Evolutionary conservation across 2,797 vertebrate species (phyloP).

Genomic region (Lepus oiostolus): DNA sequence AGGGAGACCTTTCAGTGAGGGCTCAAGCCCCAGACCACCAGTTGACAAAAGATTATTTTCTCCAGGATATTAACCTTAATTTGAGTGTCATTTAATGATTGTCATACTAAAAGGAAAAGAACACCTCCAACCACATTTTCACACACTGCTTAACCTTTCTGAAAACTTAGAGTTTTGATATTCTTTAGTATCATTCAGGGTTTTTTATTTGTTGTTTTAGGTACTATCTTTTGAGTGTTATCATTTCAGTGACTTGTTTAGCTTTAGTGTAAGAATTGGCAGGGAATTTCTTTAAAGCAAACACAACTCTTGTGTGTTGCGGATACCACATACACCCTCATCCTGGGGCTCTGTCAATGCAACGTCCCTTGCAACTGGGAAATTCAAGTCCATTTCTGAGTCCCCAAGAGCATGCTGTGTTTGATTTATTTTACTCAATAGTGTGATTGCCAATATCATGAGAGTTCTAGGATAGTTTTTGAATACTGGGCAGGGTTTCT

Average conservation of each 20-base stretch:
- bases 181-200: conserved; percentile 8
- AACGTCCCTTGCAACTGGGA: conserved; percentile 75
- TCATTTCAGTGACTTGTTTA: conserved; percentile 87
- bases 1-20: conserved; percentile 80
- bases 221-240: conserved; percentile 90
- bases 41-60: conserved; percentile 80
- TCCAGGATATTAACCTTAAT: conserved; percentile 68
- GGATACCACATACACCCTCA: conserved; percentile 87
- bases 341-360: conserved; percentile 84
- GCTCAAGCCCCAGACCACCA: conserved; percentile 76
- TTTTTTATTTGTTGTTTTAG: conserved; percentile 35
- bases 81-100: conserved; percentile 66
- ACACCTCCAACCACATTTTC: conserved; percentile 72
- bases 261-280: conserved; percentile 88
- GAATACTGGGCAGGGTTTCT: neutral
- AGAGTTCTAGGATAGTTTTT: neutral
- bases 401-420: conserved; percentile 47
- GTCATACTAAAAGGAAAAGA: conserved; percentile 76
- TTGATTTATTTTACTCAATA: conserved; percentile 28
- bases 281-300: conserved; percentile 90
- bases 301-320: conserved; percentile 87
- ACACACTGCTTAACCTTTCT: conserved; percentile 85
- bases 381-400: conserved; percentile 69
- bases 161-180: conserved; percentile 83
- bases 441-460: neutral